Evolutionary conservation across 2,888 invertebrate species (phyloP), one percentile per base, ranked within the genome.

Genomic region (Lydus trimaculatus): DNA sequence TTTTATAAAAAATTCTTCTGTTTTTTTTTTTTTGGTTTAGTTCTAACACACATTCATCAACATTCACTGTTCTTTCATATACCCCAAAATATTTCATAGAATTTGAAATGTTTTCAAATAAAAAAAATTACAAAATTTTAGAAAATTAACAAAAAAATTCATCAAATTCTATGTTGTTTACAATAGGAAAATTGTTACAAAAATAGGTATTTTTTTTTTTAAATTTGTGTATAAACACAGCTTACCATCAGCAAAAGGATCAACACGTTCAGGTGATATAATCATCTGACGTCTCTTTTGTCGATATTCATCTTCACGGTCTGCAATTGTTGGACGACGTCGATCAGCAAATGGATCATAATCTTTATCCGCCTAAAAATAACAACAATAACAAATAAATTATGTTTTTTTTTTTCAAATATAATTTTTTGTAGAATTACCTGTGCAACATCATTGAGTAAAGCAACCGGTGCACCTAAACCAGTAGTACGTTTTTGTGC

Each of bases 181-280:
- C 62, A 67, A 65, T 52, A 61, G 31, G 25, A 60, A 70, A 39
- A 60, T 36, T 58, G 48, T 31, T 23, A 15, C n/a, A n/a, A 65
- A 61, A 61, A 63, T 58, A 9, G 6, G 2, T 23, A 2, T 43
- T n/a, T 15, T 39, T 39, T 48, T 48, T n/a, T n/a, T n/a, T n/a
- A n/a, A n/a, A 11, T 58, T 43, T 56, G 3, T 23, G 0, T 39
- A 39, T 33, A 63, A 31, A 25, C 17, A 58, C 65, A 76, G 89
- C 91, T 87, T 89, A 97, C 97, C 98, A 89, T 98, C 97, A 82
- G 97, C 96, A 89, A 99, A 99, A 39, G 97, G 97, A 89, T 99
- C 99, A 76, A 94, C 91, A 80, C 99, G 90, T 82, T 97, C 98
- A 0, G 99, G 99, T 5, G 99, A 99, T 81, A 99, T 97, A 73